A percentile compares a stretch with the other conserved stretches of the same genome.
phyloP scores from a whole-genome alignment of 2,113 vertebrate genomes.

The Miniopterus natalensis region DNA sequence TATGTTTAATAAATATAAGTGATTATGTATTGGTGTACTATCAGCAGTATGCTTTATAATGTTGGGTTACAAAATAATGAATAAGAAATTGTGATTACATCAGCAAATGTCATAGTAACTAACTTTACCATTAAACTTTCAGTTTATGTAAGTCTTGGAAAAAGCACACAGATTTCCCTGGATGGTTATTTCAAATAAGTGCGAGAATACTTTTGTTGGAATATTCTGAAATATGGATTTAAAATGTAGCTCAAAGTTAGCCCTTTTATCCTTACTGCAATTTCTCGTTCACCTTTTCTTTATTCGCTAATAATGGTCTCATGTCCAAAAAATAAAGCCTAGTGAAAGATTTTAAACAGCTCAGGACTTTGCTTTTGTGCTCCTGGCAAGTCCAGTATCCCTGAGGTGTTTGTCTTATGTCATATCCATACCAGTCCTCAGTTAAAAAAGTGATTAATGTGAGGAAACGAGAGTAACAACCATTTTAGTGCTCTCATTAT shows the following conservation, averaged over 20 bases:
- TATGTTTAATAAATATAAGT: neutral
- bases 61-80: neutral
- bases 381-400: neutral
- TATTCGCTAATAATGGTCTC: slow-evolving; percentile 24
- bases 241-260: neutral
- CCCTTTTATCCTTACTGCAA: neutral
- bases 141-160: neutral
- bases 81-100: neutral
- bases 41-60: neutral
- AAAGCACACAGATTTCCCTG: neutral
- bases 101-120: slow-evolving; percentile 11
- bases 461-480: slow-evolving; percentile 46
- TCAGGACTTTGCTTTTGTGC: slow-evolving; percentile 43
- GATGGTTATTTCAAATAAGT: neutral
- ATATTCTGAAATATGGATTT: slow-evolving; percentile 12
- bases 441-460: slow-evolving; percentile 61
- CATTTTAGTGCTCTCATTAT: slow-evolving; percentile 58
- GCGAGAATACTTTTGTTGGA: neutral
- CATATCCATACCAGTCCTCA: neutral
- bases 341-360: neutral
- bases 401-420: neutral
- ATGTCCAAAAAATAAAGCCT: neutral
- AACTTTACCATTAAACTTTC: neutral
- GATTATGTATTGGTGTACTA: neutral
- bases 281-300: slow-evolving; percentile 43